Evolutionary conservation across 1,140 invertebrate species (phyloP).

Genomic region (Drosophila burlai): DNA sequence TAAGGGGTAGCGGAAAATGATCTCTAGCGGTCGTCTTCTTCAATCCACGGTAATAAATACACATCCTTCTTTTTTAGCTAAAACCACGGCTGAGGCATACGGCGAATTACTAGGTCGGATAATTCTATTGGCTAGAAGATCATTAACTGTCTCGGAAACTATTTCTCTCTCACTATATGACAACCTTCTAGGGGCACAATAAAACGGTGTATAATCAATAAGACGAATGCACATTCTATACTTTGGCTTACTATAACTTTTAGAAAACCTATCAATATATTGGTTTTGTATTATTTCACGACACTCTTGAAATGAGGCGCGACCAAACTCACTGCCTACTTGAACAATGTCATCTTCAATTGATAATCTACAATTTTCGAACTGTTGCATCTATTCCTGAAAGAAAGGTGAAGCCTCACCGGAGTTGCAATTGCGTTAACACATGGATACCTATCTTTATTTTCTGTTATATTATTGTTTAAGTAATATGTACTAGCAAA

Average conservation of each 20-base stretch:
- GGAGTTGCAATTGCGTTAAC: too few relatives aligned
- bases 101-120: too few relatives aligned
- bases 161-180: neutral
- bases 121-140: neutral
- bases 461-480: too few relatives aligned
- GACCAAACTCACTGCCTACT: neutral
- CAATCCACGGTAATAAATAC: neutral
- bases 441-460: too few relatives aligned
- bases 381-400: too few relatives aligned
- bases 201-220: too few relatives aligned
- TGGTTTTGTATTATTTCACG: neutral
- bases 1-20: conserved; percentile 15
- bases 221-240: too few relatives aligned
- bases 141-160: too few relatives aligned
- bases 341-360: neutral
- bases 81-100: neutral
- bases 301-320: neutral
- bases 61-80: conserved; percentile 13
- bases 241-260: too few relatives aligned
- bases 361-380: neutral
- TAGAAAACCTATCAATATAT: neutral
- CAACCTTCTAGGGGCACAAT: too few relatives aligned
- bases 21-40: neutral
- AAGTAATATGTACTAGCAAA: too few relatives aligned
- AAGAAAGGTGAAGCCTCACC: too few relatives aligned